Conservation (phyloP, 2,797 vertebrate species). For the Silurus lanzhouensis region DNA sequence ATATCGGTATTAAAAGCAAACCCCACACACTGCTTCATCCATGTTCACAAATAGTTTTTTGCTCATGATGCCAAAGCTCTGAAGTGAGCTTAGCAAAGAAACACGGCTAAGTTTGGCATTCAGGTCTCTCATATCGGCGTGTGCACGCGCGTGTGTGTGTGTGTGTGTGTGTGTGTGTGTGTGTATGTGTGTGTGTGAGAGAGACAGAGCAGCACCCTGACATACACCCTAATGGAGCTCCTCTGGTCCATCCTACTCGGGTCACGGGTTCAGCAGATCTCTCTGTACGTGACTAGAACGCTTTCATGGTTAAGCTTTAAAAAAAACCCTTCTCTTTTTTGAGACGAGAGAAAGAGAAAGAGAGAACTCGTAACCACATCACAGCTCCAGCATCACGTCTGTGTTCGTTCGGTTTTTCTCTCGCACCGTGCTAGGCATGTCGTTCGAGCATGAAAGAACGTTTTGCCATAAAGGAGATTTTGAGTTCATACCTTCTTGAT, state of each 20-base stretch:
- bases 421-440: neutral
- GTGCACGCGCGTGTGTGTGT: slow-evolving; percentile 16
- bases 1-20: neutral
- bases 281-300: slow-evolving; percentile 21
- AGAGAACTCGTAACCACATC: neutral
- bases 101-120: slow-evolving; percentile 41
- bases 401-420: neutral
- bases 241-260: slow-evolving; percentile 32
- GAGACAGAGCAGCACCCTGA: slow-evolving; percentile 28
- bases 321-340: neutral
- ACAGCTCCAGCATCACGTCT: neutral
- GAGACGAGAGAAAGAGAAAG: neutral
- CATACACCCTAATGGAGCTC: slow-evolving; percentile 42
- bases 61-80: neutral
- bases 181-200: neutral
- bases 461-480: neutral
- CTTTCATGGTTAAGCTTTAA: neutral
- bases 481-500: neutral
- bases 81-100: slow-evolving; percentile 38
- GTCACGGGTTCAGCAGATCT: slow-evolving; percentile 38
- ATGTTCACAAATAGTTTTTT: neutral
- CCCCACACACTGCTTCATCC: neutral
- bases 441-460: neutral
- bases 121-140: slow-evolving; percentile 32
- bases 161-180: neutral